Evolutionary conservation across 2,113 vertebrate genomes (phyloP), one percentile per base, ranked within the genome.

Genomic region (Tautogolabrus adspersus): DNA sequence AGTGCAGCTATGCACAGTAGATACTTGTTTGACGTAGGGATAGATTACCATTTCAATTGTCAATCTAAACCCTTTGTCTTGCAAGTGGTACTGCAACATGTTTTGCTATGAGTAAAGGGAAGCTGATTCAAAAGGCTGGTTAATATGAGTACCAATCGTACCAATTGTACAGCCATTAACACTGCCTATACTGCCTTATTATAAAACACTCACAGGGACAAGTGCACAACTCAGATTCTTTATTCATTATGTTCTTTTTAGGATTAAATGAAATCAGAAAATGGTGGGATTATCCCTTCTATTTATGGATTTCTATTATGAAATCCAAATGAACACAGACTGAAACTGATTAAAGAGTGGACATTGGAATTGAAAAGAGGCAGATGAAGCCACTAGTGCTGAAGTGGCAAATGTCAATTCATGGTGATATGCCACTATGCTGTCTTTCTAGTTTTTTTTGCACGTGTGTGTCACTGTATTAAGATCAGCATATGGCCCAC

Each of bases 51-150:
- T 37, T 12, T 9, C 1, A 26, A 23, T 0, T n/a, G 21, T 54
- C 62, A 54, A 15, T 21, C 13, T 30, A 62, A 57, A 10, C 58
- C 1, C 30, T 65, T 66, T 23, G 6, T 65, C 19, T 16, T 22
- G 5, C 22, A 59, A 59, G 67, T 56, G 21, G 0, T 13, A 47
- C 26, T 38, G 37, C 21, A 30, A 22, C 11, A 22, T 8, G 1
- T 54, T 96, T 42, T 58, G n/a, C 55, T 26, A 21, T 16, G 26
- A 66, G 12, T 3, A 47, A 10, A 6, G 19, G 7, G 57, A 26
- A 38, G 60, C 66, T 10, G 3, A 60, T 47, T 71, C 8, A 60
- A 58, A 18, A 54, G 13, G 12, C 47, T 49, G 47, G 47, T 19
- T 19, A 15, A 49, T 19, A 18, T 49, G 47, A 49, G 47, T 16